Evolutionary conservation across 2,797 vertebrate species (phyloP).

Genomic region (Amazona finschi): DNA sequence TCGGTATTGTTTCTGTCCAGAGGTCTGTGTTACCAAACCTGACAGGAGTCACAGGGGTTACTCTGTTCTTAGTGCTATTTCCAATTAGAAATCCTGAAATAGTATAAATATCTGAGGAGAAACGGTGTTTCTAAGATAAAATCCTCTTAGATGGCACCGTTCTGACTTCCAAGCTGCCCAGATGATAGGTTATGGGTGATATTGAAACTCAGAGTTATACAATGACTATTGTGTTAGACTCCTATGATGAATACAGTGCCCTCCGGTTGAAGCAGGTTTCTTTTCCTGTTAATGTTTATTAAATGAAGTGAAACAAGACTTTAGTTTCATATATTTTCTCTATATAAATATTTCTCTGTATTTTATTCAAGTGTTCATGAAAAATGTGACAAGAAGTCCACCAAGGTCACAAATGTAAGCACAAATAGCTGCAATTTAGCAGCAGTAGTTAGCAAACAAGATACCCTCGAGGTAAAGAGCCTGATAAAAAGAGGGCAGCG

Average conservation of each 20-base stretch:
- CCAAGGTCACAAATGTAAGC: conserved; percentile 60
- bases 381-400: conserved; percentile 59
- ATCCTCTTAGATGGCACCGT: neutral
- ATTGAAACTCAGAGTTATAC: neutral
- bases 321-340: conserved; percentile 13
- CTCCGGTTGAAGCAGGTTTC: conserved; percentile 3
- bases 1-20: conserved; percentile 38
- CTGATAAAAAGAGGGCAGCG: conserved; percentile 68
- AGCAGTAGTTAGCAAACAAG: conserved; percentile 65
- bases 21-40: conserved; percentile 27
- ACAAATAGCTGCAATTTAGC: conserved; percentile 67
- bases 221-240: conserved; percentile 20
- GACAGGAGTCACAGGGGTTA: conserved; percentile 23
- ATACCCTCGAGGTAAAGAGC: conserved; percentile 65
- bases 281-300: conserved; percentile 18
- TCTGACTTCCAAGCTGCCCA: conserved; percentile 17
- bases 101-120: conserved; percentile 27
- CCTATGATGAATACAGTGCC: neutral
- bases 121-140: conserved; percentile 35
- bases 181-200: neutral
- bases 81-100: conserved; percentile 31
- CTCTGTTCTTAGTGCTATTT: neutral
- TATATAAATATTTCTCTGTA: conserved; percentile 19
- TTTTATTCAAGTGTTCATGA: conserved; percentile 56
- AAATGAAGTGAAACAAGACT: conserved; percentile 34